Conservation (phyloP, 30 jellyfish, hydroid and myxozoan genomes). For the Hydra vulgaris region DNA sequence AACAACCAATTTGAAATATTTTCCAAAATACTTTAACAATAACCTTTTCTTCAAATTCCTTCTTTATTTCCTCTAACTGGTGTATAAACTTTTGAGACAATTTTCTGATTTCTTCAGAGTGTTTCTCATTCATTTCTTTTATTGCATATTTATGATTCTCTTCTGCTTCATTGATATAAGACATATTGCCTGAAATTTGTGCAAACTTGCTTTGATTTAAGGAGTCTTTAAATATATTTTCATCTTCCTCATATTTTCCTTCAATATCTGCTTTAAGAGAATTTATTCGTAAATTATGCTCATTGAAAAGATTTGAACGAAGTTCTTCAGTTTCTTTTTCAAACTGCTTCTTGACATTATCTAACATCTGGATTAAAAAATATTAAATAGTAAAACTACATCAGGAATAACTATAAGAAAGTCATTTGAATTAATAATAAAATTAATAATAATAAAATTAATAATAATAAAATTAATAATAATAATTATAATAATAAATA, state of each 20-base stretch:
- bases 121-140: background rate
- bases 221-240: background rate
- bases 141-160: background rate
- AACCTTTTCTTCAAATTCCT: slow-evolving; percentile 5
- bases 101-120: background rate
- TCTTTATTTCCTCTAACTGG: background rate
- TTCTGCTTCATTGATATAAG: background rate
- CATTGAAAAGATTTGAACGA: background rate
- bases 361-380: background rate
- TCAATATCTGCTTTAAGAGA: background rate
- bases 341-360: background rate
- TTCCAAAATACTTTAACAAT: background rate
- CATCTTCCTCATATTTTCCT: slow-evolving; percentile 1
- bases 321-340: background rate
- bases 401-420: too few relatives aligned
- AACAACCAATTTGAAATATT: background rate
- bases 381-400: background rate
- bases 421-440: too few relatives aligned
- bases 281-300: background rate
- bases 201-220: slow-evolving; percentile 6
- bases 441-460: too few relatives aligned
- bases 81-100: background rate
- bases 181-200: background rate
- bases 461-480: too few relatives aligned
- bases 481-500: too few relatives aligned